Conservation (phyloP, 2,113 vertebrate species). For the Entosphenus tridentatus region DNA sequence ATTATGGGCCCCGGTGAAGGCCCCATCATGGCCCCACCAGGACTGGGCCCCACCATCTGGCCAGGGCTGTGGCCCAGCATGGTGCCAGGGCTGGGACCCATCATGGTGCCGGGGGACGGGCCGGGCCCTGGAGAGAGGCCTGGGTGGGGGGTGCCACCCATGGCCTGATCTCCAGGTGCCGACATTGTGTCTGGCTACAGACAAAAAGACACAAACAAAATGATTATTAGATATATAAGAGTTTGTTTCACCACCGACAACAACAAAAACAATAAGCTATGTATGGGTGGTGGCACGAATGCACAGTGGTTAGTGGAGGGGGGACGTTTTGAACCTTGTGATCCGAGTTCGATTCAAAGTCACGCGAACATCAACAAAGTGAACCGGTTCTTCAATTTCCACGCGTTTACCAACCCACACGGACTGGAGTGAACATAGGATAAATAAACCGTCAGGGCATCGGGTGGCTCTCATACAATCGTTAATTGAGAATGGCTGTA, state of each 20-base stretch:
- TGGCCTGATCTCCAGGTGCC: slow-evolving; percentile 51
- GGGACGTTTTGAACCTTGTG: slow-evolving; percentile 13
- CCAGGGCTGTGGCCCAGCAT: slow-evolving; percentile 81
- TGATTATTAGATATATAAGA: slow-evolving; percentile 12
- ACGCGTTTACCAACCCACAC: too few species aligned
- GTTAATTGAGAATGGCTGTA: too few species aligned
- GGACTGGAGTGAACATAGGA: too few species aligned
- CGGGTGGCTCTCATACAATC: too few species aligned
- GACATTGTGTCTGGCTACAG: slow-evolving; percentile 43
- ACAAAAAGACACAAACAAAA: slow-evolving; percentile 17
- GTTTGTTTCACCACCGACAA: slow-evolving; percentile 17
- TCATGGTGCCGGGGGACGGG: slow-evolving; percentile 77
- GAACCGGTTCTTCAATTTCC: too few species aligned
- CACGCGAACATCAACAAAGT: too few species aligned
- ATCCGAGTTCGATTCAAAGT: slow-evolving; percentile 1
- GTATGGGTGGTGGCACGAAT: slow-evolving; percentile 7
- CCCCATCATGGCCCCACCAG: slow-evolving; percentile 21
- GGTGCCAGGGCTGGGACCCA: slow-evolving; percentile 81
- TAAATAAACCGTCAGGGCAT: too few species aligned
- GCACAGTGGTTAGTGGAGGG: slow-evolving; percentile 16
- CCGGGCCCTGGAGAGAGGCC: slow-evolving; percentile 80
- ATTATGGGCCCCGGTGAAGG: slow-evolving; percentile 85
- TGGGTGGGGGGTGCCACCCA: slow-evolving; percentile 65
- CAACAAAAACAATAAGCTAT: slow-evolving; percentile 12
- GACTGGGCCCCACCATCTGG: slow-evolving; percentile 95